phyloP scores from a whole-genome alignment of 2,797 vertebrate species.

The Telmatherina bonti region DNA sequence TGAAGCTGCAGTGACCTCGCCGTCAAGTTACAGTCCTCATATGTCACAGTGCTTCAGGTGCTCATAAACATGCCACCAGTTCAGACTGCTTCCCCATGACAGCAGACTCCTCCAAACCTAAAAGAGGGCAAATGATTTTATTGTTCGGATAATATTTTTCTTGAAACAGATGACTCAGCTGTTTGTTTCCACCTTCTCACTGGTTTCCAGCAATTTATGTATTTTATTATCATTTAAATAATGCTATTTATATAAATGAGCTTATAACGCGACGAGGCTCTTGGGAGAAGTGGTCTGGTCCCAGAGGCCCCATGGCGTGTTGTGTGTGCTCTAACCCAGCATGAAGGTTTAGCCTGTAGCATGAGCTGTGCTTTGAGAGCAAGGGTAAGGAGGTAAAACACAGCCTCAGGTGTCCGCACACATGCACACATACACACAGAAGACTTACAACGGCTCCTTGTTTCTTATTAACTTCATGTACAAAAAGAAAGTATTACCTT shows the following conservation, averaged over 20 bases:
- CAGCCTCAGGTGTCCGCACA: conserved; percentile 6
- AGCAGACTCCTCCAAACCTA: no score
- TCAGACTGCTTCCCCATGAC: no score
- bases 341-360: conserved; percentile 53
- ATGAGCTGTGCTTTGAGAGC: conserved; percentile 39
- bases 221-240: neutral
- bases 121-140: no score
- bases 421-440: conserved; percentile 1
- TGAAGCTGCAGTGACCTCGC: no score
- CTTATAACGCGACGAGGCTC: neutral
- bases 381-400: conserved; percentile 54
- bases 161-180: no score
- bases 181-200: no score
- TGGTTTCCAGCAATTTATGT: neutral
- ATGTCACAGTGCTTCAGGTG: no score
- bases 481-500: neutral
- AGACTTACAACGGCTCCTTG: neutral
- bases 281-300: conserved; percentile 22
- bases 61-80: no score
- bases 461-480: neutral
- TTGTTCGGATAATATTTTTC: no score
- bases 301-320: conserved; percentile 50
- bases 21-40: no score
- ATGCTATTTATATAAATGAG: neutral
- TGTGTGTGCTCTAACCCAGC: conserved; percentile 49